Evolutionary conservation across 2,113 vertebrate species (phyloP), one percentile per base, ranked within the genome.

Genomic region (Phyllostomus hastatus): DNA sequence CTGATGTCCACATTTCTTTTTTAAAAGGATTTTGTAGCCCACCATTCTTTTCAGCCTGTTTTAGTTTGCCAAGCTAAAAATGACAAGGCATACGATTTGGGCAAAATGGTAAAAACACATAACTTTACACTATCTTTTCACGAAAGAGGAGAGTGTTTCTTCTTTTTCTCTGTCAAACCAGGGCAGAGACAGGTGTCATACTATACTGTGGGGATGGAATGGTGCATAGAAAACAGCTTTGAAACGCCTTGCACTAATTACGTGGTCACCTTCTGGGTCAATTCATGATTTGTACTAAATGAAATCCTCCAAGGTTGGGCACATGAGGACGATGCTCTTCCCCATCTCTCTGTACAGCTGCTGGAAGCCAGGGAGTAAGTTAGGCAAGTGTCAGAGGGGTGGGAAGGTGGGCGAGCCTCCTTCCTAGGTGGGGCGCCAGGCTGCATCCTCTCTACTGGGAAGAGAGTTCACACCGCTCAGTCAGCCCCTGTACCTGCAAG

Each of bases 131-230:
- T 48, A 4, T 73, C 31, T 38, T 90, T 94, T 91, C 66, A 66
- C 41, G 61, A 64, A 69, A 73, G 46, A 72, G 28, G 10, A 87
- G 24, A 35, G 1, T 15, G 33, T 57, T 61, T 72, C 38, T 78
- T 88, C 54, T 83, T 14, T 90, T 87, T 89, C 83, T 80, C 83
- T 61, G 24, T 57, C 15, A 93, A 75, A 72, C n/a, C 72, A 94
- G 20, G 26, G 35, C 84, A 61, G 26, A 54, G 43, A 38, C 41
- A 90, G 26, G 81, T 69, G 28, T 80, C 41, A 5, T 0, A 14
- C 19, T 6, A 6, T 2, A 10, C 20, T 24, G 1, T 57, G n/a
- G 33, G 35, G 54, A 61, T 1, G n/a, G 67, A n/a, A 31, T 6
- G 7, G 41, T 10, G 19, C 24, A 12, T 15, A 16, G 2, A 1